Percentiles rank a stretch among this genome's conserved stretches.
These are phyloP conservation scores for Notechis scutatus DNA, from an alignment of 2,113 vertebrate genomes.

Conservation along the genomic window DNA sequence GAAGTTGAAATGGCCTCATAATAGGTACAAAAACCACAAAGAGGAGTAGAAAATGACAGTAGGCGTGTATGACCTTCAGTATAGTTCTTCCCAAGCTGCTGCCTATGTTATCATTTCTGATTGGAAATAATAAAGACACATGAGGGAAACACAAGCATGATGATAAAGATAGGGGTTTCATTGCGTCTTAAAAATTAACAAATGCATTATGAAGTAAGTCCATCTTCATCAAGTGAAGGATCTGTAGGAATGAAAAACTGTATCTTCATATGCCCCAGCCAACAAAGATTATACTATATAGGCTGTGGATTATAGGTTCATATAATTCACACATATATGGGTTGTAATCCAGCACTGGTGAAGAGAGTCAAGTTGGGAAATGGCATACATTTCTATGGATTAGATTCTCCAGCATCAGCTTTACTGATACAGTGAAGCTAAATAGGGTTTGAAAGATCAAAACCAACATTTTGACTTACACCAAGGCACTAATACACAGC, in stretches of 20 bases:
- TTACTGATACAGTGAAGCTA: not conserved
- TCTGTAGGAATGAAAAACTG: not conserved
- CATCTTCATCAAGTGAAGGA: not conserved
- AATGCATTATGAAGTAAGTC: not conserved
- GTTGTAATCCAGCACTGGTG: not conserved
- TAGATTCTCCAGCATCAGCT: not conserved
- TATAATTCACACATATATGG: too few species aligned
- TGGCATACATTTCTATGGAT: not conserved
- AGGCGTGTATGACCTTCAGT: not conserved
- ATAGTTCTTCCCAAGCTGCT: not conserved
- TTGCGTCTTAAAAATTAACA: not conserved
- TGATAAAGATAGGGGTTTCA: not conserved
- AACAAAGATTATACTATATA: not conserved
- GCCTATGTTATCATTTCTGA: not conserved
- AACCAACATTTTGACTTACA: not conserved
- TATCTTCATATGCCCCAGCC: not conserved
- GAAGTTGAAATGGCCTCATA: not conserved
- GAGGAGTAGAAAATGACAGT: not conserved
- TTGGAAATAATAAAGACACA: not conserved
- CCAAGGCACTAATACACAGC: not conserved
- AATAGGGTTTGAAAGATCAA: not conserved
- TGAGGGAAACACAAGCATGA: not conserved
- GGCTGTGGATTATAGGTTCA: not conserved
- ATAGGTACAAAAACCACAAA: not conserved
- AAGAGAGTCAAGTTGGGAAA: not conserved